A percentile compares a stretch with the other conserved stretches of the same genome.
phyloP scores from a whole-genome alignment of 2,888 invertebrate genomes.

The Stenodema calcarata region DNA sequence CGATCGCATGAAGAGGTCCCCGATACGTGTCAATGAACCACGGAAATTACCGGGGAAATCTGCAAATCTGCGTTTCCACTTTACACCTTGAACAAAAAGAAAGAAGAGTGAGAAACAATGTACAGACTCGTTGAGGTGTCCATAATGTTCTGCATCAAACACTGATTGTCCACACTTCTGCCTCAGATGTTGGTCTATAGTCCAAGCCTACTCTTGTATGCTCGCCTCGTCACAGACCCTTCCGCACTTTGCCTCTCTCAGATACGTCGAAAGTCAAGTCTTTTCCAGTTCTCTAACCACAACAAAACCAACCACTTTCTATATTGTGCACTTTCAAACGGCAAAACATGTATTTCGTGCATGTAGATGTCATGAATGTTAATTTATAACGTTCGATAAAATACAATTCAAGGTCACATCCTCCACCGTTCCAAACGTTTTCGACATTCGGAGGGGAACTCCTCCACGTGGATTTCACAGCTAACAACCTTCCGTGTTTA shows the following conservation, averaged over 20 bases:
- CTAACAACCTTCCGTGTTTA: constrained; percentile 13
- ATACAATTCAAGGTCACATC: background rate
- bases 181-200: no score
- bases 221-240: no score
- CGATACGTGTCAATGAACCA: background rate
- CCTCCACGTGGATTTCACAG: constrained; percentile 1
- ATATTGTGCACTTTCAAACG: background rate
- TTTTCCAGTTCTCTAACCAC: background rate
- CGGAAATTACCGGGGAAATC: background rate
- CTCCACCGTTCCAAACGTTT: background rate
- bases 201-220: no score
- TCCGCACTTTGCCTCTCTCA: no score
- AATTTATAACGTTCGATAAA: no score
- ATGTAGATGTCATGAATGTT: no score
- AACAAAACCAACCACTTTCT: background rate
- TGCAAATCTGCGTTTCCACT: background rate
- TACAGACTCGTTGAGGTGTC: background rate
- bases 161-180: no score
- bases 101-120: background rate
- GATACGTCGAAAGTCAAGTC: background rate
- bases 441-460: background rate
- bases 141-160: no score
- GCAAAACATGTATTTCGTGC: no score
- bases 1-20: background rate
- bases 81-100: background rate